Base-by-base conservation (phyloP, 1,140 invertebrate species). In the Odontomachus brunneus region DNA sequence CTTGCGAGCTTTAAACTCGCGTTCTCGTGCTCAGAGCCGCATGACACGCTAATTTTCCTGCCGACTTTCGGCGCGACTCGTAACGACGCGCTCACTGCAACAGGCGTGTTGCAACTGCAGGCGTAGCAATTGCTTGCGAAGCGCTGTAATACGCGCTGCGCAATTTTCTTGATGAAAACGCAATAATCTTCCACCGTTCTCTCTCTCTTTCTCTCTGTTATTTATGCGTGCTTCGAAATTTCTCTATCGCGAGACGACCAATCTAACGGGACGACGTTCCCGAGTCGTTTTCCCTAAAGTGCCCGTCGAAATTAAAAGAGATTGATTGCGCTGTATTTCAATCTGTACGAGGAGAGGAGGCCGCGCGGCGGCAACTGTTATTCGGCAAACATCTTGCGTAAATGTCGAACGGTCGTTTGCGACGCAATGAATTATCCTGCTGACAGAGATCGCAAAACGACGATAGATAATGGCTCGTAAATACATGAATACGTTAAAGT, bases 171-270 rank as follows among this genome's bases (percentile, higher is more conserved):
- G n/a, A n/a, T n/a, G n/a, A n/a, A n/a, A n/a, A n/a, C n/a, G n/a
- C n/a, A n/a, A n/a, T n/a, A n/a, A n/a, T n/a, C n/a, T n/a, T n/a
- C n/a, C n/a, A n/a, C 19, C n/a, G 24, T 65, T n/a, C n/a, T n/a
- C 44, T 75, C n/a, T 33, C 29, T 33, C 29, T 33, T 3, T 33
- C 29, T 33, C 2, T 33, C 29, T 33, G 29, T 5, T 33, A 48
- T 62, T 73, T 62, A 62, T 62, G 55, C 55, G 26, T 76, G 44
- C 66, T 33, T 63, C 44, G 62, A 65, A 65, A 44, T 51, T 65
- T 65, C 51, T 29, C n/a, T 9, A 2, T 3, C 11, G 33, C 29
- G 2, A 33, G 26, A 26, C 24, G 26, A 71, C 38, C 38, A 7
- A 7, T 0, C 44, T 73, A 57, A 15, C 9, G 15, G 15, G 12